Evolutionary conservation across 2,888 invertebrate species (phyloP).

Genomic region (Peribatodes rhomboidaria): DNA sequence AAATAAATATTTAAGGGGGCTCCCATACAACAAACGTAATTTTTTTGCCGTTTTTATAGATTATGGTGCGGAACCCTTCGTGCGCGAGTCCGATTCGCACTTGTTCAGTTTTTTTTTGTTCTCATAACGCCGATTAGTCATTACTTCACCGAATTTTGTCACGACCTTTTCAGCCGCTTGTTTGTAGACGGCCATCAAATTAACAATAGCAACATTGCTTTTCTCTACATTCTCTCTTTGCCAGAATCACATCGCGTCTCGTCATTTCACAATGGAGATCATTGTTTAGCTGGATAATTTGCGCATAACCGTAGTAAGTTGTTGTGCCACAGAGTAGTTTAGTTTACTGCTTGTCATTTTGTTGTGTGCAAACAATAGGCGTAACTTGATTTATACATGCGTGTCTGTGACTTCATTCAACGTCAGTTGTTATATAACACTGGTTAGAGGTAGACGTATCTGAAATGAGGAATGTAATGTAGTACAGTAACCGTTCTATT

Average conservation of each 20-base stretch:
- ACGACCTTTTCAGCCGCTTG: too few species aligned
- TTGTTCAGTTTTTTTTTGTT: too few species aligned
- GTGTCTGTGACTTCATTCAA: conserved; percentile 9
- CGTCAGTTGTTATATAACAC: conserved; percentile 3
- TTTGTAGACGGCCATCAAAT: too few species aligned
- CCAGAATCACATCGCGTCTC: background rate
- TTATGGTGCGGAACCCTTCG: too few species aligned
- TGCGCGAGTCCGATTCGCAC: too few species aligned
- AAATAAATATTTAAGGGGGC: too few species aligned
- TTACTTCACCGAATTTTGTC: too few species aligned
- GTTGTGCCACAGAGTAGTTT: conserved; percentile 1
- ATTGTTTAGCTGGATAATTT: background rate
- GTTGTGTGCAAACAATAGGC: conserved; percentile 4
- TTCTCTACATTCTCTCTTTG: too few species aligned
- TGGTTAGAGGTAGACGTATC: background rate
- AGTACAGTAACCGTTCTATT: background rate
- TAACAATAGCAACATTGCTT: too few species aligned
- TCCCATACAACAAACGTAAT: too few species aligned
- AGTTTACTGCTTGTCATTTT: conserved; percentile 1
- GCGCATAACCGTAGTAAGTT: background rate
- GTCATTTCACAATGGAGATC: background rate
- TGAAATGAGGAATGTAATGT: background rate
- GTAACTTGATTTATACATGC: background rate
- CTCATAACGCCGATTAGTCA: too few species aligned
- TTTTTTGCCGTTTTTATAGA: too few species aligned